Evolutionary conservation across 1,140 invertebrate genomes (phyloP).

Genomic region (Thaumetopoea pityocampa): DNA sequence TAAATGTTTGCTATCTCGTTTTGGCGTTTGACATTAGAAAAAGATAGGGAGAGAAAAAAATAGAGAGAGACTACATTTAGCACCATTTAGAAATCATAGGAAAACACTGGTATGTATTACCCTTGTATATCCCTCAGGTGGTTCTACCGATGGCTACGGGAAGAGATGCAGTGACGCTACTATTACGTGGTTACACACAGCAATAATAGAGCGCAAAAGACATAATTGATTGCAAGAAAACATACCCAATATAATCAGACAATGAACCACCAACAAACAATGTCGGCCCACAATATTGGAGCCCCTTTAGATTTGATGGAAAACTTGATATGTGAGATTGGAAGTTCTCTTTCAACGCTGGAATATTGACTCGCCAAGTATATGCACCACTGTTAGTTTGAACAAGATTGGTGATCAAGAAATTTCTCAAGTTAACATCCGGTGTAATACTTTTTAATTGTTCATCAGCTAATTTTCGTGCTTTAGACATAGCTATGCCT

Average conservation of each 20-base stretch:
- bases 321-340: slow-evolving; percentile 80
- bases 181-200: too few relatives aligned
- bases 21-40: too few relatives aligned
- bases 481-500: slow-evolving; percentile 80
- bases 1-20: too few relatives aligned
- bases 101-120: too few relatives aligned
- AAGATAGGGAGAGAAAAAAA: too few relatives aligned
- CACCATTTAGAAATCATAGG: too few relatives aligned
- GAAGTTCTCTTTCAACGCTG: slow-evolving; percentile 81
- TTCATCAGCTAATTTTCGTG: slow-evolving; percentile 78
- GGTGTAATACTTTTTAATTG: slow-evolving; percentile 57
- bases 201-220: too few relatives aligned
- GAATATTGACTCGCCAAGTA: slow-evolving; percentile 85
- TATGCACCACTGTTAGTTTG: slow-evolving; percentile 79
- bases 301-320: slow-evolving; percentile 66
- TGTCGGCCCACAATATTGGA: slow-evolving; percentile 81
- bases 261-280: slow-evolving; percentile 89
- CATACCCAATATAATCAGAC: slow-evolving; percentile 86
- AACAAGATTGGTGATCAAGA: slow-evolving; percentile 87
- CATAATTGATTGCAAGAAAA: background rate
- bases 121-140: too few relatives aligned
- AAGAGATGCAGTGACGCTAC: too few relatives aligned
- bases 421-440: slow-evolving; percentile 76
- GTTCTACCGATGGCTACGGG: too few relatives aligned
- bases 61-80: too few relatives aligned